A percentile compares a stretch with the other conserved stretches of the same genome.
These are phyloP conservation scores for Alcis repandata DNA, from an alignment of 2,888 invertebrate genomes.

Conservation along the genomic window DNA sequence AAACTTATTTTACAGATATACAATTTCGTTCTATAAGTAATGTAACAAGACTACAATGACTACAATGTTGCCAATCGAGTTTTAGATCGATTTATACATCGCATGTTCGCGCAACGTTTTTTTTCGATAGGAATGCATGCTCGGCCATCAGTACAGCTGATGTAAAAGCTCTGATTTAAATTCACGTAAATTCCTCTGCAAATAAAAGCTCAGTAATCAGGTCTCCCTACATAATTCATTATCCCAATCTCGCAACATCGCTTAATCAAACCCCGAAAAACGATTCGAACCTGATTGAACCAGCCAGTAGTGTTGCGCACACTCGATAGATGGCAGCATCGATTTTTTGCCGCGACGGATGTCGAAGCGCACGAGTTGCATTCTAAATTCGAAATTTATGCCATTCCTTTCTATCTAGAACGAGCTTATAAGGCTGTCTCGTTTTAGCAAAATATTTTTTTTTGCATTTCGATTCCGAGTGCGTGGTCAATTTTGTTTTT, in stretches of 20 bases:
- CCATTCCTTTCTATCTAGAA: slow-evolving; percentile 69
- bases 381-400: slow-evolving; percentile 80
- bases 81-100: too few species aligned
- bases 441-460: slow-evolving; percentile 75
- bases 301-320: slow-evolving; percentile 64
- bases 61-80: too few species aligned
- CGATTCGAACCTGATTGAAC: slow-evolving; percentile 46
- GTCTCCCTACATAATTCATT: slow-evolving; percentile 46
- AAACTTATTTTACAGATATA: too few species aligned
- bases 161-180: neutral
- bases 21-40: too few species aligned
- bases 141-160: too few species aligned
- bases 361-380: slow-evolving; percentile 84
- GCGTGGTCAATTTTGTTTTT: slow-evolving; percentile 83
- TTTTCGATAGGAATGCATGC: too few species aligned
- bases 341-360: slow-evolving; percentile 82
- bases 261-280: slow-evolving; percentile 47
- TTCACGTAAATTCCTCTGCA: slow-evolving; percentile 12
- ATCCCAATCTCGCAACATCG: slow-evolving; percentile 39
- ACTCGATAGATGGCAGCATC: slow-evolving; percentile 75
- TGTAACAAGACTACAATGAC: too few species aligned
- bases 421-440: slow-evolving; percentile 65
- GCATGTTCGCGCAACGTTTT: too few species aligned
- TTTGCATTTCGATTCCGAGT: slow-evolving; percentile 84
- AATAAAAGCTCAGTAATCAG: slow-evolving; percentile 16